Evolutionary conservation across 2,888 invertebrate species (phyloP).

Genomic region (Metallyticus violacea): DNA sequence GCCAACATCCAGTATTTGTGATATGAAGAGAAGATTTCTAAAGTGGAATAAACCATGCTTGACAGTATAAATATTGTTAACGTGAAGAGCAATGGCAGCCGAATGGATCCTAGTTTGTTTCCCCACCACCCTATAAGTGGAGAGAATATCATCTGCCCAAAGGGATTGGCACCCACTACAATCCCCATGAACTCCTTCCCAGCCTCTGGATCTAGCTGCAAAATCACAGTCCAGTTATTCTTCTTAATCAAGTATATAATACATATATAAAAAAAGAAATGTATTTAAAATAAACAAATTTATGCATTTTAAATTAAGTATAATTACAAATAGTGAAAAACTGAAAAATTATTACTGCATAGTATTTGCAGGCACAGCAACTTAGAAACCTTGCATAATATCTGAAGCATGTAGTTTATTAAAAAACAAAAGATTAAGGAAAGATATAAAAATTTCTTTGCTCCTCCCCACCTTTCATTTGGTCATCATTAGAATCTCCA

Average conservation of each 20-base stretch:
- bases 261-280: too few species aligned
- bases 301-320: too few species aligned
- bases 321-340: too few species aligned
- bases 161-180: slow-evolving; percentile 81
- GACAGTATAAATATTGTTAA: slow-evolving; percentile 69
- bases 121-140: slow-evolving; percentile 84
- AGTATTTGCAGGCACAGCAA: too few species aligned
- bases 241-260: background rate
- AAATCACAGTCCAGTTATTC: slow-evolving; percentile 32
- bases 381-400: too few species aligned
- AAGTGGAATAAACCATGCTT: slow-evolving; percentile 69
- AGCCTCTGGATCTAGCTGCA: slow-evolving; percentile 73
- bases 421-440: too few species aligned
- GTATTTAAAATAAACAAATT: too few species aligned
- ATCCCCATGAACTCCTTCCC: slow-evolving; percentile 81
- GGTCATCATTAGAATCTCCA: too few species aligned
- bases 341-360: too few species aligned
- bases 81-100: slow-evolving; percentile 68
- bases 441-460: too few species aligned
- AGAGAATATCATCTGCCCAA: slow-evolving; percentile 83
- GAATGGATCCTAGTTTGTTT: slow-evolving; percentile 68
- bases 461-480: too few species aligned
- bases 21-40: slow-evolving; percentile 66
- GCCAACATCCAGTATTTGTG: slow-evolving; percentile 70
- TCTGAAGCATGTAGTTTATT: too few species aligned